A percentile compares a stretch with the other conserved stretches of the same genome.
phyloP scores from a whole-genome alignment of 2,888 invertebrate genomes.

The Mayetiola destructor region DNA sequence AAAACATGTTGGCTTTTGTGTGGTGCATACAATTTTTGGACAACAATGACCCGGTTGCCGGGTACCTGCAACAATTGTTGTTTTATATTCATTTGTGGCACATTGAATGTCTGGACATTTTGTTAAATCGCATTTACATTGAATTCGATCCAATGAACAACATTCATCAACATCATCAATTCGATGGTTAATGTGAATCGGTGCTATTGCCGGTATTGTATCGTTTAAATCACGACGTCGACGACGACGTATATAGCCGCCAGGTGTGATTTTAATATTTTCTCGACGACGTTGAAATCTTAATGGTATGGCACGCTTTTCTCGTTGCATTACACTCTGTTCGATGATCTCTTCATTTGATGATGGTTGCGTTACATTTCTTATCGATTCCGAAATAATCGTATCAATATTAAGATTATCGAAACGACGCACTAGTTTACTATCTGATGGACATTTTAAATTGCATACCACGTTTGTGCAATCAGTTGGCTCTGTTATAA shows the following conservation, averaged over 20 bases:
- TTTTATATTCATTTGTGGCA: slow-evolving; percentile 14
- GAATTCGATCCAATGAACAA: slow-evolving; percentile 22
- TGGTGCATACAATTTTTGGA: slow-evolving; percentile 32
- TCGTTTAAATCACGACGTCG: slow-evolving; percentile 15
- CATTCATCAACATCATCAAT: slow-evolving; percentile 18
- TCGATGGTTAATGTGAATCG: background rate
- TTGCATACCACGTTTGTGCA: slow-evolving; percentile 22
- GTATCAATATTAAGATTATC: background rate
- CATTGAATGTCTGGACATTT: slow-evolving; percentile 23
- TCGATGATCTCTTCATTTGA: background rate
- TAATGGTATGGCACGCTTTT: slow-evolving; percentile 8
- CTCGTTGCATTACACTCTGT: too few species aligned
- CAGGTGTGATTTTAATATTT: slow-evolving; percentile 22
- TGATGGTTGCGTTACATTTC: background rate
- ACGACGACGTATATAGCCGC: slow-evolving; percentile 23
- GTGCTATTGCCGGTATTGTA: background rate
- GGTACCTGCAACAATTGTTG: slow-evolving; percentile 19
- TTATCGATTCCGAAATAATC: background rate
- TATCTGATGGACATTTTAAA: slow-evolving; percentile 22
- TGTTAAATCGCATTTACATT: slow-evolving; percentile 24
- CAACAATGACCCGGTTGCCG: slow-evolving; percentile 35
- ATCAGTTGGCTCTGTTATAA: slow-evolving; percentile 20
- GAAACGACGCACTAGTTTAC: slow-evolving; percentile 14
- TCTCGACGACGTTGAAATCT: slow-evolving; percentile 21
- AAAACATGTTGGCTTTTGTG: background rate